A percentile compares a stretch with the other conserved stretches of the same genome.
phyloP scores from a whole-genome alignment of 2,113 vertebrate genomes.

The Melanerpes formicivorus region DNA sequence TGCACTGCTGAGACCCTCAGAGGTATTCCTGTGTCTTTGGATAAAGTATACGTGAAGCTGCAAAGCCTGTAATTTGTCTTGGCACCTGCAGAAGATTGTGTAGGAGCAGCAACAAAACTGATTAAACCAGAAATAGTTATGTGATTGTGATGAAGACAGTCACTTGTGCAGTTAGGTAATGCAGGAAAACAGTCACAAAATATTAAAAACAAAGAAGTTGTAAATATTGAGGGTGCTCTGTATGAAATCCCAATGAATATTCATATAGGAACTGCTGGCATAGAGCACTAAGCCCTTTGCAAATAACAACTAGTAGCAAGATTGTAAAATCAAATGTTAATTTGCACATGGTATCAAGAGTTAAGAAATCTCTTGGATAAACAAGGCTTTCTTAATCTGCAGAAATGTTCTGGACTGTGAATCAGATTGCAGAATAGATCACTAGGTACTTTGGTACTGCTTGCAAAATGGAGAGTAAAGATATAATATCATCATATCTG shows the following conservation, averaged over 20 bases:
- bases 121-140: background rate
- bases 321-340: constrained; percentile 41
- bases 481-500: background rate
- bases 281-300: background rate
- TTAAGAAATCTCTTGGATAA: constrained; percentile 15
- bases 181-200: constrained; percentile 11
- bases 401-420: background rate
- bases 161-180: constrained; percentile 3
- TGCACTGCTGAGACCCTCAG: background rate
- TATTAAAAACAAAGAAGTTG: constrained; percentile 21
- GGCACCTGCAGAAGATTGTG: background rate
- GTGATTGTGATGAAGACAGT: background rate
- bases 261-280: constrained; percentile 22
- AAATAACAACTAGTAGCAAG: constrained; percentile 48
- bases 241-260: constrained; percentile 57
- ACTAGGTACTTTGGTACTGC: background rate
- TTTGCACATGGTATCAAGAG: constrained; percentile 14
- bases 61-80: background rate
- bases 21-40: background rate
- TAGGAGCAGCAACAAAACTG: background rate
- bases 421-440: background rate
- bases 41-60: background rate
- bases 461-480: background rate
- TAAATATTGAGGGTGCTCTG: background rate
- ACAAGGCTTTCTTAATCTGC: background rate